Evolutionary conservation across 2,113 vertebrate species (phyloP).

Genomic region (Erinaceus europaeus): DNA sequence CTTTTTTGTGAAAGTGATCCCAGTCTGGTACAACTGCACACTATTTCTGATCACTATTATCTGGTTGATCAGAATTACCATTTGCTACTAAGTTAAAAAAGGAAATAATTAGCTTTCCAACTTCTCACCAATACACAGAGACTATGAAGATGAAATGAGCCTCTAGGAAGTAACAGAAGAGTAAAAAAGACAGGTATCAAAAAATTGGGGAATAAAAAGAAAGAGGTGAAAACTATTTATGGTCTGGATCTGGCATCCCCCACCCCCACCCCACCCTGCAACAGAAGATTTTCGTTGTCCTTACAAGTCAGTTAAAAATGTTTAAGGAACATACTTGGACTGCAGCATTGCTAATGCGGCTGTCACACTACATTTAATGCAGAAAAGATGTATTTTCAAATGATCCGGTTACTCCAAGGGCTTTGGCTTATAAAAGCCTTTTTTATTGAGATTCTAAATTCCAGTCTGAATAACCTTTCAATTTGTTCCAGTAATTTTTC

Average conservation of each 20-base stretch:
- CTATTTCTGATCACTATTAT: not conserved
- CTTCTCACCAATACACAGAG: not conserved
- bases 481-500: slow-evolving; percentile 78
- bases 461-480: slow-evolving; percentile 78
- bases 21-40: not conserved
- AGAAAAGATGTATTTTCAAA: slow-evolving; percentile 80
- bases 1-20: not conserved
- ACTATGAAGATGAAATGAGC: not conserved
- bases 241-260: not conserved
- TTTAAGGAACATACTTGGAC: slow-evolving; percentile 61
- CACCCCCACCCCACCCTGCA: no score
- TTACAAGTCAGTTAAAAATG: slow-evolving; percentile 66
- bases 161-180: not conserved
- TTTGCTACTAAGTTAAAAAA: not conserved
- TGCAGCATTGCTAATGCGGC: slow-evolving; percentile 74
- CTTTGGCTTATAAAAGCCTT: slow-evolving; percentile 76
- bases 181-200: not conserved
- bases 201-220: slow-evolving; percentile 5
- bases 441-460: slow-evolving; percentile 79
- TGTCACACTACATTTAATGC: slow-evolving; percentile 77
- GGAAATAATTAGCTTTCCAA: not conserved
- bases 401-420: slow-evolving; percentile 75
- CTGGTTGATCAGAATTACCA: not conserved
- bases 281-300: slow-evolving; percentile 51
- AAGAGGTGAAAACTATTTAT: slow-evolving; percentile 47